phyloP scores from a whole-genome alignment of 2,113 vertebrate species.

The Crotalus horridus region DNA sequence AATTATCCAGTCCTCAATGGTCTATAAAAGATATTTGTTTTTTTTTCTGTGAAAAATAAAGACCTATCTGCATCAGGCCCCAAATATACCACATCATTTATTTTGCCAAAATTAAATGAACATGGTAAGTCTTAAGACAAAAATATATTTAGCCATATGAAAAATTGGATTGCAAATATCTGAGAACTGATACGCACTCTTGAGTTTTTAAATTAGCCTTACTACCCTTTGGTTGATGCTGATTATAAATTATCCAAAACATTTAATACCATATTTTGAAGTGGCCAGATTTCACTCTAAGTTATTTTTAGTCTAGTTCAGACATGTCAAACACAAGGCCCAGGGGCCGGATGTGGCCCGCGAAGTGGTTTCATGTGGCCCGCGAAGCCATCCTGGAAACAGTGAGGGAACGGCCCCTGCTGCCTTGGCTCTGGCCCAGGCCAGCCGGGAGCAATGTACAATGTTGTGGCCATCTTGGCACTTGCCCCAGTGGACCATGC shows the following conservation, averaged over 20 bases:
- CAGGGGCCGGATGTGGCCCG: too few species aligned
- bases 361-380: too few species aligned
- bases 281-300: background rate
- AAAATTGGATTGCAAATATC: background rate
- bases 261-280: background rate
- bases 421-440: too few species aligned
- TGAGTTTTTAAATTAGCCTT: background rate
- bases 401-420: too few species aligned
- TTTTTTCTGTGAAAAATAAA: background rate
- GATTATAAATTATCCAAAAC: background rate
- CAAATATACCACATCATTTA: background rate
- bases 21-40: background rate
- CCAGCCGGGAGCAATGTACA: too few species aligned
- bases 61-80: background rate
- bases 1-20: background rate
- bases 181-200: background rate
- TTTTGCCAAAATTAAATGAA: background rate
- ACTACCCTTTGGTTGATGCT: background rate
- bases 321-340: too few species aligned
- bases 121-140: background rate
- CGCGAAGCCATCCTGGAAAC: too few species aligned
- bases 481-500: too few species aligned
- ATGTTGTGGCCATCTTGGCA: too few species aligned
- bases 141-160: background rate
- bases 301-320: background rate